Evolutionary conservation across 2,888 invertebrate species (phyloP), one percentile per base, ranked within the genome.

Genomic region (Abscondita cerata): DNA sequence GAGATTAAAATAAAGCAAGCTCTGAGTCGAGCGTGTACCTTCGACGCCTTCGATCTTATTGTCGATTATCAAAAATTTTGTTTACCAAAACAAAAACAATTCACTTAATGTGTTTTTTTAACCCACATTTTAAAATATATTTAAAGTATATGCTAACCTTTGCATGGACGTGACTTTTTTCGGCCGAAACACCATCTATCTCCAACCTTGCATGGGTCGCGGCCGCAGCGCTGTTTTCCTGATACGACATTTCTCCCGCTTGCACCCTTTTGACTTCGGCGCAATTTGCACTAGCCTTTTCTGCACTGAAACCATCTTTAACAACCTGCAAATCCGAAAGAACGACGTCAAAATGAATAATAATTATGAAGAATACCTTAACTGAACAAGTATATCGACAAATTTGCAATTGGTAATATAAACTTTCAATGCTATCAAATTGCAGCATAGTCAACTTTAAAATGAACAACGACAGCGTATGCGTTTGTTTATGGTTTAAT

Each of bases 101-200:
- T n/a, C n/a, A n/a, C n/a, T n/a, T n/a, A n/a, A n/a, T n/a, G n/a
- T n/a, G n/a, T n/a, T n/a, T n/a, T n/a, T n/a, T n/a, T n/a, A n/a
- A n/a, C n/a, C n/a, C n/a, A n/a, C n/a, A n/a, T n/a, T n/a, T n/a
- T n/a, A n/a, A n/a, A n/a, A n/a, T n/a, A n/a, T n/a, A n/a, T n/a
- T n/a, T n/a, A 25, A 25, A 25, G 25, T 25, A 6, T 25, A 6
- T 25, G 44, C 61, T 18, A 20, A 93, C 93, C 87, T 93, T 91
- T 70, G 91, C 87, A 69, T 90, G 86, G 61, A 94, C 89, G 68
- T 91, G 89, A 76, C 91, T 91, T 80, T 94, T 92, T 81, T 95
- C 93, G 1, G 94, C 90, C 18, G 91, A 90, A 64, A 94, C 86
- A 44, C 94, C 94, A 76, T 94, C 93, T 64, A 93, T 85, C 80